Evolutionary conservation across 1,140 invertebrate genomes (phyloP).

Genomic region (Coelopa frigida): DNA sequence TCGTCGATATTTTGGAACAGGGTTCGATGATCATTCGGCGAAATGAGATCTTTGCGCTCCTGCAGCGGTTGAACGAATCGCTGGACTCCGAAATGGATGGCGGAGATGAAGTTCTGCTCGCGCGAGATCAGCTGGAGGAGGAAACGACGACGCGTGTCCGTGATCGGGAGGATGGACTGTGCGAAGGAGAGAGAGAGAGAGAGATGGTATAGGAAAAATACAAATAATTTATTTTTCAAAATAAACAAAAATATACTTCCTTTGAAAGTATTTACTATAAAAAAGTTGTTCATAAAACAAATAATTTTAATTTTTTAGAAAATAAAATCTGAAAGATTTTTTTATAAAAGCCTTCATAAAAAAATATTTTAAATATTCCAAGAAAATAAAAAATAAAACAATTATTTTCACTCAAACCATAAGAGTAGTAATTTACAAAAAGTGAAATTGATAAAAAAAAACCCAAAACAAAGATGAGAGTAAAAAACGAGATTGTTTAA

Average conservation of each 20-base stretch:
- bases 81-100: slow-evolving; percentile 65
- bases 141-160: slow-evolving; percentile 49
- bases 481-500: neutral
- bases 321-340: too few species aligned
- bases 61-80: slow-evolving; percentile 64
- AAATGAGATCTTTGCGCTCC: slow-evolving; percentile 65
- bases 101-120: slow-evolving; percentile 67
- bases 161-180: slow-evolving; percentile 41
- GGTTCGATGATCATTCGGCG: slow-evolving; percentile 63
- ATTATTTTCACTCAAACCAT: neutral
- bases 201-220: neutral
- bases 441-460: neutral
- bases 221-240: too few species aligned
- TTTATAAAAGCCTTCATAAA: too few species aligned
- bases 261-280: too few species aligned
- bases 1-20: slow-evolving; percentile 80
- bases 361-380: too few species aligned
- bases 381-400: too few species aligned
- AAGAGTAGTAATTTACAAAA: neutral
- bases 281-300: too few species aligned
- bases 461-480: neutral
- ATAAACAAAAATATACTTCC: too few species aligned
- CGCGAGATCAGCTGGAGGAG: slow-evolving; percentile 55
- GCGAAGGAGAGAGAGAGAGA: slow-evolving; percentile 15
- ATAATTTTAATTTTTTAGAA: too few species aligned